These are phyloP conservation scores for Lacanobia wlatinum DNA, from an alignment of 2,888 invertebrate genomes.

Conservation along the genomic window DNA sequence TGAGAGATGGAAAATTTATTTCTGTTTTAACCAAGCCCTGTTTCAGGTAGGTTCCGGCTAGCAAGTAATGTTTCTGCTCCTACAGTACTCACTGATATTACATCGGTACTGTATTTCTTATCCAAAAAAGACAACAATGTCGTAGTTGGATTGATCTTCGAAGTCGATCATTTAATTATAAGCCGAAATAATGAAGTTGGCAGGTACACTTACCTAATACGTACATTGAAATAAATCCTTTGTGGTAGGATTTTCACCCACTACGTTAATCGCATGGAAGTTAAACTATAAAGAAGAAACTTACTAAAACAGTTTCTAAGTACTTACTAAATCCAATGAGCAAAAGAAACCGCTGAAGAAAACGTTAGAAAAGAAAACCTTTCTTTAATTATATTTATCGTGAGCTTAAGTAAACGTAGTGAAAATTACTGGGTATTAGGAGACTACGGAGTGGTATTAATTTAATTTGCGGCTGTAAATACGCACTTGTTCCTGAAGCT, in stretches of 20 bases:
- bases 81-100: background rate
- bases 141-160: too few species aligned
- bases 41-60: background rate
- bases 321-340: background rate
- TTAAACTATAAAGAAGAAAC: constrained; percentile 3
- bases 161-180: too few species aligned
- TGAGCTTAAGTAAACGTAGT: constrained; percentile 43
- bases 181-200: too few species aligned
- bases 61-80: background rate
- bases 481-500: constrained; percentile 33
- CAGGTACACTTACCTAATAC: background rate
- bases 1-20: background rate
- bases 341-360: constrained; percentile 14
- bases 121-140: too few species aligned
- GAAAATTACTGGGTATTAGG: constrained; percentile 34
- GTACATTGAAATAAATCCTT: background rate
- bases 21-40: background rate
- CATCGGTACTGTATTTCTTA: too few species aligned
- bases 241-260: background rate
- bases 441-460: constrained; percentile 30
- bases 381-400: constrained; percentile 41
- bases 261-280: background rate
- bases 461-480: constrained; percentile 45
- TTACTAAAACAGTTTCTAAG: background rate
- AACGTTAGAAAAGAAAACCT: constrained; percentile 37